Evolutionary conservation across 2,113 vertebrate species (phyloP), one percentile per base, ranked within the genome.

Genomic region (Paraplagusia blochii): DNA sequence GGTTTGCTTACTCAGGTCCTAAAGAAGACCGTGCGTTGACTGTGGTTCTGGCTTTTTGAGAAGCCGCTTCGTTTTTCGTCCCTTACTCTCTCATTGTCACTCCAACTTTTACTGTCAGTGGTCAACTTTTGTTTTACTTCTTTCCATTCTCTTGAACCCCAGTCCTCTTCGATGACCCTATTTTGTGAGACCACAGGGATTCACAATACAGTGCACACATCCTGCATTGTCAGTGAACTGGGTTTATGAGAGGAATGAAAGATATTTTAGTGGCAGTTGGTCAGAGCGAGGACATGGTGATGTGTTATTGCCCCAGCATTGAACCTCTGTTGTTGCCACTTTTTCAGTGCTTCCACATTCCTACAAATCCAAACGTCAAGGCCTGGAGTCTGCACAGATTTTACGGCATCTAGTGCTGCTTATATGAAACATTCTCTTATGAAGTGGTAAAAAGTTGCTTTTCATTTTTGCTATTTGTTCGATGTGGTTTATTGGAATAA

Each of bases 1-100:
- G 61, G 74, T 85, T 82, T 82, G 79, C 79, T 80, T 78, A 78
- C 69, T 40, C 45, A 67, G 61, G 70, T 74, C 77, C 72, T 46
- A 66, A 66, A 80, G 64, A 59, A 71, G 74, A 81, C 76, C 71
- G 60, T 43, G 36, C 49, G 51, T 8, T 76, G 66, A 51, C 66
- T 35, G 34, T 35, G 58, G 16, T 40, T 53, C 51, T 66, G 42
- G 17, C 49, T 65, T 49, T 44, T 60, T 44, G 53, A 15, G 34
- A 29, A 5, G 10, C n/a, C 19, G 13, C 52, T 48, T 68, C 46
- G n/a, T n/a, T n/a, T n/a, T 46, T 36, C 8, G 9, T 10, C 35
- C 17, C 14, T 0, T 16, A 34, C 4, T 55, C 8, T 51, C 11
- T 17, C 18, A 1, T 16, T 40, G 3, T 29, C 22, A 29, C 22